Base-by-base conservation (phyloP, 2,113 vertebrate genomes). In the Geococcyx californianus region DNA sequence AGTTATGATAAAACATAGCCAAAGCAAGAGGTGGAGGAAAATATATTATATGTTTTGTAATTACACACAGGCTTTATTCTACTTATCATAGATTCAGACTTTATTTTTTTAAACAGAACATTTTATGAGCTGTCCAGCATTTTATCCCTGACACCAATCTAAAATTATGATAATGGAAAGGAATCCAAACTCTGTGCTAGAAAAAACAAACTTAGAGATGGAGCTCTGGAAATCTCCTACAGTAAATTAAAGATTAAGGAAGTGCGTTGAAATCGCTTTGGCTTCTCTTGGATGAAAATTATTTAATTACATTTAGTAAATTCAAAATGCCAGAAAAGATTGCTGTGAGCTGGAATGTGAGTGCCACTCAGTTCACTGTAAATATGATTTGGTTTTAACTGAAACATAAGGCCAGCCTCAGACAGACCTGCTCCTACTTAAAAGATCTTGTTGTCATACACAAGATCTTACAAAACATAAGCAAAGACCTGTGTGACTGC, bases 101-200 rank as follows among this genome's bases (percentile, higher is more conserved):
- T 89, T 28, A 69, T 67, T 85, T 92, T n/a, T 83, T 76, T 23
- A 58, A 87, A 55, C 8, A 58, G 80, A 52, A 13, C 20, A 23
- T 58, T 76, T 51, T 9, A 76, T 85, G 58, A 93, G n/a, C 87
- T 93, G 58, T 93, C 84, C 93, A 90, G 78, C 15, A 10, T 69
- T 90, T 92, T 87, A 87, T 87, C 44, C 6, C 64, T 90, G 67
- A 77, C 75, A 88, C 83, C 75, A 93, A 40, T 69, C 55, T 84
- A 83, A 85, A 92, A 62, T 90, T 68, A 51, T 45, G 42, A 51
- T 80, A 84, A 79, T 8, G 25, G 4, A 28, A 86, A 89, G n/a
- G 56, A 81, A 64, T 75, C 19, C 40, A 89, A 78, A 68, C 17
- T 36, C 73, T 84, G 62, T 2, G 2, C 17, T 75, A 68, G 66